Evolutionary conservation across 2,888 invertebrate genomes (phyloP).

Genomic region (Choristoneura rosaceana): DNA sequence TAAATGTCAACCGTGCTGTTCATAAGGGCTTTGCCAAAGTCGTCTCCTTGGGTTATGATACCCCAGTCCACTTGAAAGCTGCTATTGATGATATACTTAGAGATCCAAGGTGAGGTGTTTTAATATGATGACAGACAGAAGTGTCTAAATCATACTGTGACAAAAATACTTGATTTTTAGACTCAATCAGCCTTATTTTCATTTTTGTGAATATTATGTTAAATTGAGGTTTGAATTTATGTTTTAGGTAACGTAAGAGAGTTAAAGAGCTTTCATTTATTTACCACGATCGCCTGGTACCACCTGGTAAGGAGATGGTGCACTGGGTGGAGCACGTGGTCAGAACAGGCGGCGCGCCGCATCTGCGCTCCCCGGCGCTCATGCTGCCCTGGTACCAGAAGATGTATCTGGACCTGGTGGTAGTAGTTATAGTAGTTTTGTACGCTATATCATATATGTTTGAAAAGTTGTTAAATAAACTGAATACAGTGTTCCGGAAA

Average conservation of each 20-base stretch:
- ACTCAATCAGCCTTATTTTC: too few species aligned
- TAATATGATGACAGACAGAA: background rate
- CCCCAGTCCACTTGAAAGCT: conserved; percentile 53
- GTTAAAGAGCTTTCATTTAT: conserved; percentile 49
- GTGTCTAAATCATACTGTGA: too few species aligned
- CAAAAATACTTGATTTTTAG: too few species aligned
- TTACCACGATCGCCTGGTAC: conserved; percentile 70
- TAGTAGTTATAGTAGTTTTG: conserved; percentile 17
- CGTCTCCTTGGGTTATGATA: conserved; percentile 53
- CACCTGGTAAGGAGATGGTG: conserved; percentile 83
- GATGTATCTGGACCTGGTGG: conserved; percentile 55
- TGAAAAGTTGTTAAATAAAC: background rate
- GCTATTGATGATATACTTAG: conserved; percentile 57
- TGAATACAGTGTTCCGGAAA: background rate
- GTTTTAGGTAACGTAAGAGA: conserved; percentile 49
- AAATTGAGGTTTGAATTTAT: background rate
- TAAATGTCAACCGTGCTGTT: conserved; percentile 62
- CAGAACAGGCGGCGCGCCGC: conserved; percentile 80
- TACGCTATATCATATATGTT: background rate
- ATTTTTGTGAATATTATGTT: background rate
- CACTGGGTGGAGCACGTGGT: conserved; percentile 88
- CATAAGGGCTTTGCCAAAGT: conserved; percentile 58
- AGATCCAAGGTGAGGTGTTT: conserved; percentile 48
- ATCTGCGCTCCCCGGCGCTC: conserved; percentile 59
- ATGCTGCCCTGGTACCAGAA: conserved; percentile 51